Evolutionary conservation across 2,797 vertebrate genomes (phyloP), one percentile per base, ranked within the genome.

Genomic region (Microcaecilia unicolor): DNA sequence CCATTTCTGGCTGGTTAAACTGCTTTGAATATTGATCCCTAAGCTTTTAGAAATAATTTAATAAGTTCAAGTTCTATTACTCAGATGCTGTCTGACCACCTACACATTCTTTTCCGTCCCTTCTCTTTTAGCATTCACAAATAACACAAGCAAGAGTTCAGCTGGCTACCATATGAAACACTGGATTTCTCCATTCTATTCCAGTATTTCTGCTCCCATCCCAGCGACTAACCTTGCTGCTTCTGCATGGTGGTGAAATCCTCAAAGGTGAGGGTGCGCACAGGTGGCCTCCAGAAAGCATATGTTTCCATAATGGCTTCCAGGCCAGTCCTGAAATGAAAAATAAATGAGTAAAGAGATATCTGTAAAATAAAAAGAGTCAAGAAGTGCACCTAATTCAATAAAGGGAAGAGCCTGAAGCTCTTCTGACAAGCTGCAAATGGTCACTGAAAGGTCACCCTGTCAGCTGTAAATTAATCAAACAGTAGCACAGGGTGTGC

Each of bases 231-330:
- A 97, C 95, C 94, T 92, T 97, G 95, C 58, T 98, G 94, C 44
- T 98, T 98, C 64, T 98, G 95, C 94, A 98, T 97, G 60, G 89
- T 93, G 40, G 94, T 97, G 81, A 98, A 98, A 71, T 98, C 95
- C 56, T 98, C 95, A 34, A 98, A 98, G 1, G 95, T 98, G 43
- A 98, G 90, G 0, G 95, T 98, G 61, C 95, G 88, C 41, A 98
- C 95, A 0, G 95, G 95, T 36, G 95, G 95, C 79, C 95, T 97
- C 95, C 95, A 98, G 71, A 98, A 98, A 2, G 95, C 95, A 0
- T 98, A 98, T 3, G 95, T 97, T 80, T 98, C 95, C 95, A 98
- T 98, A 63, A 98, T 98, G 18, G 95, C 95, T 82, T 98, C 95
- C 72, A 98, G 80, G 28, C 95, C 95, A 0, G 95, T 97, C 72